A percentile compares a stretch with the other conserved stretches of the same genome.
phyloP scores from a whole-genome alignment of 2,797 vertebrate genomes.

The Luscinia megarhynchos region DNA sequence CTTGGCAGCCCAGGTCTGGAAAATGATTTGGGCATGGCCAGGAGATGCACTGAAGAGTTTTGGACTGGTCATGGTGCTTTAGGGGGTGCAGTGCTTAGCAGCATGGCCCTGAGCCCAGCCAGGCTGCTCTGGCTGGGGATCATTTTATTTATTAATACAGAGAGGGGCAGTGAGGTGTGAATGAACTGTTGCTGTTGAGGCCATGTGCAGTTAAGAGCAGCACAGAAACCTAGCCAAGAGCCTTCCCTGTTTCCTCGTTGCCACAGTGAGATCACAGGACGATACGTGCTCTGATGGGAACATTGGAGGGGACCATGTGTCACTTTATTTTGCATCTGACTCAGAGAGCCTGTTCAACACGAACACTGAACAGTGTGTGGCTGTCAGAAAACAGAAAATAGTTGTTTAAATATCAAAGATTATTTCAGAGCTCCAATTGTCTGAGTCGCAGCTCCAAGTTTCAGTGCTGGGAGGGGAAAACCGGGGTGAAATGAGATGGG shows the following conservation, averaged over 20 bases:
- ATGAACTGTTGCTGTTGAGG: background rate
- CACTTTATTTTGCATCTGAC: slow-evolving; percentile 33
- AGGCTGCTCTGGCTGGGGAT: background rate
- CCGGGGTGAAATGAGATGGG: background rate
- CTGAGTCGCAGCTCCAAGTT: background rate
- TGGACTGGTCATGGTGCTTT: accelerated
- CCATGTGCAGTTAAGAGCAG: background rate
- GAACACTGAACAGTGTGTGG: slow-evolving; percentile 15
- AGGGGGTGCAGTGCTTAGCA: accelerated
- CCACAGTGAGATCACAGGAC: slow-evolving; percentile 23
- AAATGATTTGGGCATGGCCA: background rate
- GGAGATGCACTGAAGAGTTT: background rate
- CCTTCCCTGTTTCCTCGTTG: background rate
- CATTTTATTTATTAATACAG: background rate
- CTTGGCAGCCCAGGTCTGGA: background rate
- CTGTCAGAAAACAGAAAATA: slow-evolving; percentile 58
- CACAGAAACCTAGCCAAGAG: background rate
- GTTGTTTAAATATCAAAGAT: slow-evolving; percentile 61
- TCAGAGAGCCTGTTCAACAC: slow-evolving; percentile 23
- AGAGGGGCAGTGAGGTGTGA: background rate
- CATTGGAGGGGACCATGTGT: slow-evolving; percentile 40
- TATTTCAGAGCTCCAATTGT: background rate
- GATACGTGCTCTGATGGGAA: slow-evolving; percentile 25
- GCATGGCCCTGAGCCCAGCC: background rate
- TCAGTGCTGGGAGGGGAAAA: background rate